Base-by-base conservation (phyloP, 1,140 invertebrate species). In the Bombus breviceps region DNA sequence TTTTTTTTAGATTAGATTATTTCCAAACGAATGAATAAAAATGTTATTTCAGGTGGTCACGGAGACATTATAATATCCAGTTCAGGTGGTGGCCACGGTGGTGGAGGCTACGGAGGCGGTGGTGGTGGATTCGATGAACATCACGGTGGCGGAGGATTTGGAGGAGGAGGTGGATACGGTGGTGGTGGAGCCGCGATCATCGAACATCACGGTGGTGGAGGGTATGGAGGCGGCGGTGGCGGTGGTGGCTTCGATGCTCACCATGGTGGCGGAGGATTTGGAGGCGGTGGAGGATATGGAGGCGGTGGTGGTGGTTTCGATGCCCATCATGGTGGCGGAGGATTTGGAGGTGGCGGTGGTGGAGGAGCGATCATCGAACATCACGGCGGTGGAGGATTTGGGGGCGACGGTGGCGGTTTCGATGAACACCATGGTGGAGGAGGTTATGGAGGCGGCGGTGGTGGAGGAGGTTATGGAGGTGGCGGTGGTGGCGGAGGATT, bases 1-100 rank as follows among this genome's bases (percentile, higher is more conserved):
- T 53, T 18, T 18, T 2, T 47, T 18, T 47, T 18, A 18, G 47
- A 47, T 18, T 53, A 53, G 5, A 62, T 28, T 75, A 32, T 32
- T 66, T 66, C 15, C n/a, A 66, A 66, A 66, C 9, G 32, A 66
- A 66, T 1, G 18, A 34, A 68, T 22, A 18, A 68, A 76, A 76
- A 12, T 34, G 39, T 28, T 2, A 12, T 69, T 80, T 13, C 62
- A 74, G 85, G 89, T 59, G 84, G 77, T 0, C 64, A 81, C 28
- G 83, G 69, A 43, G 83, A 75, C 9, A 47, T 77, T 15, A 87
- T 88, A 32, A 82, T 87, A 72, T 41, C 59, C 1, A 71, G 66
- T 64, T 2, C 53, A 13, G 75, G 85, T 22, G 85, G 77, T 12
- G 86, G 82, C 12, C 59, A 62, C 12, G 59, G 28, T 12, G 34